These are phyloP conservation scores for Tetheella fluctuosa DNA, from an alignment of 2,888 invertebrate genomes.

Conservation along the genomic window DNA sequence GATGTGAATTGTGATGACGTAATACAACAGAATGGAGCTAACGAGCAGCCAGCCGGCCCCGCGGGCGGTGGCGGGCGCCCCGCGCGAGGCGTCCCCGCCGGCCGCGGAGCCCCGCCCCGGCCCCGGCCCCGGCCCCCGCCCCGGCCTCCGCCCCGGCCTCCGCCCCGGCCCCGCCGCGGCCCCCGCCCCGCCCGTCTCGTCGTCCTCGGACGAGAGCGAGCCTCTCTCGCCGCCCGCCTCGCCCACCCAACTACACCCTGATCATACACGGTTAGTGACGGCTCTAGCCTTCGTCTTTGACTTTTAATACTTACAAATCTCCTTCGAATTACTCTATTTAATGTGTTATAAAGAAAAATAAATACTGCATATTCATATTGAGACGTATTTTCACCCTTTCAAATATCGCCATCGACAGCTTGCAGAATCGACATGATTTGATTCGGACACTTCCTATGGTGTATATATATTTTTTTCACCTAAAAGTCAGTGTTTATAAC, in stretches of 20 bases:
- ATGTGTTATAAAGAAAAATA: too few relatives aligned
- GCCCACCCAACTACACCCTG: conserved; percentile 57
- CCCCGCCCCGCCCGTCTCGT: conserved; percentile 26
- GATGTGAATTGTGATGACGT: neutral
- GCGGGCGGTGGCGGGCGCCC: conserved; percentile 8
- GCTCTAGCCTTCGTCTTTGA: too few relatives aligned
- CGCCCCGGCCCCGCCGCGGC: conserved; percentile 40
- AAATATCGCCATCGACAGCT: too few relatives aligned
- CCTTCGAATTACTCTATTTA: too few relatives aligned
- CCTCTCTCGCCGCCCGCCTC: conserved; percentile 75
- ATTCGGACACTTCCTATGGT: too few relatives aligned
- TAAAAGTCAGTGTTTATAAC: too few relatives aligned
- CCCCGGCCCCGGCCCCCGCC: too few relatives aligned
- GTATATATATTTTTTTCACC: too few relatives aligned
- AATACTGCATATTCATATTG: too few relatives aligned
- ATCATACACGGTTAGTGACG: conserved; percentile 37
- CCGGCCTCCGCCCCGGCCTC: conserved; percentile 18
- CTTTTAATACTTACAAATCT: too few relatives aligned
- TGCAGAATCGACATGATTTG: too few relatives aligned
- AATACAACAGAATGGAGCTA: neutral
- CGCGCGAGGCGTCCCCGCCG: conserved; percentile 21
- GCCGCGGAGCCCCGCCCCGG: conserved; percentile 10
- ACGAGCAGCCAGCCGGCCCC: conserved; percentile 9
- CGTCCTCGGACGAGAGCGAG: conserved; percentile 69
- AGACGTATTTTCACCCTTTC: too few relatives aligned